Percentiles rank a stretch among this genome's conserved stretches.
phyloP scores from a whole-genome alignment of 1,140 invertebrate species.

The Heterodera carotae region DNA sequence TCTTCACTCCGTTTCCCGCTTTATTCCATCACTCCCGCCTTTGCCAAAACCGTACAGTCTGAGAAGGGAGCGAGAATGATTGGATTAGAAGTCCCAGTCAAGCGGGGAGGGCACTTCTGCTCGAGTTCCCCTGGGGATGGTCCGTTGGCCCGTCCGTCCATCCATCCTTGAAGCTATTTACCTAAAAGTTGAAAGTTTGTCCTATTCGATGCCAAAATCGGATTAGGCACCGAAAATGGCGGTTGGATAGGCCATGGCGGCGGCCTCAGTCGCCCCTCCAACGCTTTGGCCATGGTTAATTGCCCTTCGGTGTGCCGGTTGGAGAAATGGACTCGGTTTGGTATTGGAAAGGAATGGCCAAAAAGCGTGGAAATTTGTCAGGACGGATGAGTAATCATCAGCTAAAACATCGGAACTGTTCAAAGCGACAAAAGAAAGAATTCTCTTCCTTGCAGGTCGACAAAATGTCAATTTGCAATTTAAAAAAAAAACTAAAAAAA shows the following conservation, averaged over 20 bases:
- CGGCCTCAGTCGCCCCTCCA: too few relatives aligned
- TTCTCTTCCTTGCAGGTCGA: too few relatives aligned
- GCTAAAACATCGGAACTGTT: too few relatives aligned
- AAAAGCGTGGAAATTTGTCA: background rate
- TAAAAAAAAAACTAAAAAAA: too few relatives aligned
- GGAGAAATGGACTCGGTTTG: background rate
- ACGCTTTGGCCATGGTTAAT: background rate
- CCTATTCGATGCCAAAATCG: background rate
- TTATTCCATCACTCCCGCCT: background rate
- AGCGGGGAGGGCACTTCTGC: constrained; percentile 10
- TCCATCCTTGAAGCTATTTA: constrained; percentile 1
- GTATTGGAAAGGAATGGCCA: background rate
- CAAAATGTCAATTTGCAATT: too few relatives aligned
- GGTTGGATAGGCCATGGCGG: background rate
- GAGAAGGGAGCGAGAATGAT: constrained; percentile 1
- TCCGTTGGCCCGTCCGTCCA: background rate
- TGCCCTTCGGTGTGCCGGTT: background rate
- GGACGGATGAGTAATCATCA: too few relatives aligned
- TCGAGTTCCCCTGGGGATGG: background rate
- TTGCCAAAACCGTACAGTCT: constrained; percentile 6
- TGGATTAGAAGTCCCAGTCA: constrained; percentile 10
- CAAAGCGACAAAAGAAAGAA: too few relatives aligned
- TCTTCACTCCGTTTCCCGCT: background rate
- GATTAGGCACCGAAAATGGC: constrained; percentile 17
- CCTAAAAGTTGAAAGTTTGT: constrained; percentile 17